Evolutionary conservation across 1,140 invertebrate species (phyloP), one percentile per base, ranked within the genome.

Genomic region (Aphelenchoides fujianensis): DNA sequence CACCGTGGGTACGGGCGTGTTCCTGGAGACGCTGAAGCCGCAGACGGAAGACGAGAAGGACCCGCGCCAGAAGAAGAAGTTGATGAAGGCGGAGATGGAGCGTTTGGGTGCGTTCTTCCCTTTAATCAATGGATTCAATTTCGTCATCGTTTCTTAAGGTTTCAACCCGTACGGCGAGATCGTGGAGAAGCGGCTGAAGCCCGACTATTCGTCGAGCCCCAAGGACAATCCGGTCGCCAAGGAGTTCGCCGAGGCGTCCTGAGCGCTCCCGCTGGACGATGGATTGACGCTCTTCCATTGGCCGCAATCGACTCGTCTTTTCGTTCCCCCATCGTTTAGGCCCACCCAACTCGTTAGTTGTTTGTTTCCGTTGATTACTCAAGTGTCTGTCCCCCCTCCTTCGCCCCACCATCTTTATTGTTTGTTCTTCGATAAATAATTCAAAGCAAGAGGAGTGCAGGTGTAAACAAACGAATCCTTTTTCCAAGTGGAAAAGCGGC

Each of bases 81-180:
- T 74, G 55, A 83, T 82, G 81, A 84, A 79, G 54, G 70, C 77
- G 2, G 81, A 82, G 37, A 76, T 76, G 74, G 75, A 82, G 53
- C 68, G 81, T 66, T 53, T 76, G 7, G 71, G 70, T 30, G 35
- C 53, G 48, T 30, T 37, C 19, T 3, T 3, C 35, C 16, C 35
- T 2, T 5, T 32, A 0, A 71, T 12, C 19, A 9, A 71, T 1
- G 19, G 34, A 16, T 67, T 68, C 3, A 32, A 23, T 27, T 68
- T 5, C 1, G 3, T 59, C 19, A 34, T 57, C n/a, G n/a, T 62
- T 75, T 53, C 68, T 81, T 9, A 81, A n/a, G n/a, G 81, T 28
- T 83, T 83, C 78, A 83, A 83, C 41, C 82, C 82, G 2, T 83
- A 84, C 68, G 79, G 76, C 68, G 81, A 79, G 41, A 32, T 72